A percentile compares a stretch with the other conserved stretches of the same genome.
These are phyloP conservation scores for Callospermophilus lateralis DNA, from an alignment of 2,113 vertebrate species.

Conservation along the genomic window DNA sequence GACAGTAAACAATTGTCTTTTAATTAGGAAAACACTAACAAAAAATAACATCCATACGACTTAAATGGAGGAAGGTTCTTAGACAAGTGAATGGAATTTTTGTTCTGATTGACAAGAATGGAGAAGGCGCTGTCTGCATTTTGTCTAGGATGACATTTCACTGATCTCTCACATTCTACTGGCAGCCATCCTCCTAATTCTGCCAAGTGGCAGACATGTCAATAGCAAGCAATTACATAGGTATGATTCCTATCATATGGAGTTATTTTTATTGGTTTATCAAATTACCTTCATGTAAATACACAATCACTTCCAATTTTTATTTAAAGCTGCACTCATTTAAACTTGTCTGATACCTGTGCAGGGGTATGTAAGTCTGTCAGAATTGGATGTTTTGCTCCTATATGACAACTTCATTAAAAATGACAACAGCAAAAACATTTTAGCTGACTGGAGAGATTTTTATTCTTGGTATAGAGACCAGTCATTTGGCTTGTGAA, in stretches of 20 bases:
- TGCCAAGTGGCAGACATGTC: not conserved
- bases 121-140: not conserved
- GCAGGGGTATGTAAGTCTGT: not conserved
- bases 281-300: slow-evolving; percentile 47
- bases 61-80: not conserved
- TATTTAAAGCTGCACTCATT: slow-evolving; percentile 37
- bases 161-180: not conserved
- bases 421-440: slow-evolving; percentile 60
- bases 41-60: not conserved
- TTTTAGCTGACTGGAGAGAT: slow-evolving; percentile 77
- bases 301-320: slow-evolving; percentile 2
- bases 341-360: not conserved
- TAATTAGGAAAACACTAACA: slow-evolving; percentile 29
- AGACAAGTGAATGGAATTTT: slow-evolving; percentile 37
- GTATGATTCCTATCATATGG: not conserved
- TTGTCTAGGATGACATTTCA: not conserved
- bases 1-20: not conserved
- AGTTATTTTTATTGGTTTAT: slow-evolving; percentile 10
- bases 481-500: slow-evolving; percentile 72
- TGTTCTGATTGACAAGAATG: not conserved
- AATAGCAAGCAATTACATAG: slow-evolving; percentile 23
- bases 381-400: not conserved
- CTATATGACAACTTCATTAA: slow-evolving; percentile 64
- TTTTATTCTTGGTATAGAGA: slow-evolving; percentile 75
- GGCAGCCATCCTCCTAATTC: not conserved